Evolutionary conservation across 2,797 vertebrate genomes (phyloP).

Genomic region (Malurus leucopterus): DNA sequence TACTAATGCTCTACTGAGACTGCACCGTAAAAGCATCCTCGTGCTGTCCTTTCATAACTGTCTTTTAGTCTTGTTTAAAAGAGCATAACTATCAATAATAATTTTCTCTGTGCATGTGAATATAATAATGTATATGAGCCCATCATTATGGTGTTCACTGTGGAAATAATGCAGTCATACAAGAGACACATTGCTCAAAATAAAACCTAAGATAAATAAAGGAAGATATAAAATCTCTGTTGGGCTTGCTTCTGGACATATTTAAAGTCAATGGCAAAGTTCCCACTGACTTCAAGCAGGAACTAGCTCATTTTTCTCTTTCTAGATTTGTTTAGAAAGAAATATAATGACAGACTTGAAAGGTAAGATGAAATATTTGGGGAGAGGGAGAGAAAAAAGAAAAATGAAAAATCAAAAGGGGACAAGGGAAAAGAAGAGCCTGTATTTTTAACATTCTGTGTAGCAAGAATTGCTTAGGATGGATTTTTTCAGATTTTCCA

Average conservation of each 20-base stretch:
- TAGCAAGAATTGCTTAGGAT: background rate
- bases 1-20: background rate
- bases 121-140: slow-evolving; percentile 21
- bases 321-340: slow-evolving; percentile 41
- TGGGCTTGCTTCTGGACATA: slow-evolving; percentile 16
- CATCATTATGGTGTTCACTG: background rate
- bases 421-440: background rate
- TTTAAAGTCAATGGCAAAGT: slow-evolving; percentile 54
- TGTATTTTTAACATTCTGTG: background rate
- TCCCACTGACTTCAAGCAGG: slow-evolving; percentile 49
- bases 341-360: background rate
- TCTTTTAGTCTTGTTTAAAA: slow-evolving; percentile 1
- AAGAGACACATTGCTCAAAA: slow-evolving; percentile 47
- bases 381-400: background rate
- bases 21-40: background rate
- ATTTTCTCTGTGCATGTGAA: background rate
- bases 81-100: background rate
- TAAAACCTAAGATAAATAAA: slow-evolving; percentile 63
- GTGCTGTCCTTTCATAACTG: background rate
- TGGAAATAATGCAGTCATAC: slow-evolving; percentile 52
- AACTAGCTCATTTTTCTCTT: slow-evolving; percentile 41
- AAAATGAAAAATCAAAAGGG: background rate
- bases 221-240: slow-evolving; percentile 53
- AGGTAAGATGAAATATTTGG: slow-evolving; percentile 8
- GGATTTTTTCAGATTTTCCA: background rate